Percentiles rank a stretch among this genome's conserved stretches.
Conservation (phyloP, 2,888 invertebrate genomes). For the Taenaris catops region DNA sequence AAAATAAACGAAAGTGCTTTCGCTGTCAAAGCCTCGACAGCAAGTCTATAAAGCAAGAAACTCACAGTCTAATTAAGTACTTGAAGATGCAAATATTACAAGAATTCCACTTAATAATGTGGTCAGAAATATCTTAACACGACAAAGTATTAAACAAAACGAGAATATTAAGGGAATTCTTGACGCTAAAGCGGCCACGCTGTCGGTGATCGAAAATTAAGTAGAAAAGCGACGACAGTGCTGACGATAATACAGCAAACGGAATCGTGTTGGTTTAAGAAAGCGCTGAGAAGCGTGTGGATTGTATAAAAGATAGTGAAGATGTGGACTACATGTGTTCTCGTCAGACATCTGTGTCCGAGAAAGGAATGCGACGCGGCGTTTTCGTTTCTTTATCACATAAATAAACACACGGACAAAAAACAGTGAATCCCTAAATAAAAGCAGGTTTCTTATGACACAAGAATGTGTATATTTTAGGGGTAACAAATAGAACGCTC, state of each 20-base stretch:
- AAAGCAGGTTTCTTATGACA: not conserved
- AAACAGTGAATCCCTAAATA: conserved; percentile 1
- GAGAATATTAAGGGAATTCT: conserved; percentile 2
- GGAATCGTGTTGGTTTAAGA: not conserved
- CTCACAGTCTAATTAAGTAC: conserved; percentile 7
- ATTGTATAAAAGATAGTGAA: conserved; percentile 7
- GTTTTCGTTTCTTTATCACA: conserved; percentile 22
- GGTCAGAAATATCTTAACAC: conserved; percentile 3
- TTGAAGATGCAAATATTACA: conserved; percentile 7
- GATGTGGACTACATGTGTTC: conserved; percentile 18
- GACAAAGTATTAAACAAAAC: conserved; percentile 3
- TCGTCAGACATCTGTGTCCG: conserved; percentile 22
- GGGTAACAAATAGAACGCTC: no score
- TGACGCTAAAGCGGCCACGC: not conserved
- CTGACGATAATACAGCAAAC: no score
- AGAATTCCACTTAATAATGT: conserved; percentile 8
- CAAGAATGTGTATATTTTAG: no score
- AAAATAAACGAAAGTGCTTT: no score
- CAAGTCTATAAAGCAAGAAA: no score
- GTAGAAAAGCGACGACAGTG: no score
- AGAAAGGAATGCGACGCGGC: conserved; percentile 19
- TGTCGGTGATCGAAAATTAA: not conserved
- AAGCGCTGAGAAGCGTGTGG: conserved; percentile 7
- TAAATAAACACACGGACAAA: conserved; percentile 14
- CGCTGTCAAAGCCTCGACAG: no score